Evolutionary conservation across 2,113 vertebrate genomes (phyloP).

Genomic region (Empidonax traillii): DNA sequence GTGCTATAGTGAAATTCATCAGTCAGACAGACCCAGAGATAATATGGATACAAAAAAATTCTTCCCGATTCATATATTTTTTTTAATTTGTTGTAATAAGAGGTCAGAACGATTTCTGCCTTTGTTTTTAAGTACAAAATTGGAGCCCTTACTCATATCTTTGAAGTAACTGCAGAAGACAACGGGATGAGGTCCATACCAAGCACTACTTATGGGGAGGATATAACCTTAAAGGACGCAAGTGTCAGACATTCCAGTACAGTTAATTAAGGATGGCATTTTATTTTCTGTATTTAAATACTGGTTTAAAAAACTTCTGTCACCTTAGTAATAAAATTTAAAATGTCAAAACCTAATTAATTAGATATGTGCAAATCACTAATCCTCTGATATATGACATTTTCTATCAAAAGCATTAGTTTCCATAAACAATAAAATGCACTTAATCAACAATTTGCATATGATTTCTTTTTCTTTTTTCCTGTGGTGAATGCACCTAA

Average conservation of each 20-base stretch:
- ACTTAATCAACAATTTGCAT: neutral
- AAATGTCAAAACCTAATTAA: conserved; percentile 41
- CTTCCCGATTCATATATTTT: neutral
- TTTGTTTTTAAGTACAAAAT: neutral
- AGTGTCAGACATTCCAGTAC: neutral
- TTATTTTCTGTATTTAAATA: neutral
- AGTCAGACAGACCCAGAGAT: neutral
- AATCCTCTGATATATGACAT: neutral
- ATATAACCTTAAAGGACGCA: neutral
- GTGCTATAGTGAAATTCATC: neutral
- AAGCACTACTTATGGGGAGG: neutral
- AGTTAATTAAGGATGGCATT: neutral
- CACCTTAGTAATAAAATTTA: conserved; percentile 1
- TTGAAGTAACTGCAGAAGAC: accelerated
- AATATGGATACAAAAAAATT: neutral
- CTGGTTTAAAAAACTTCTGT: neutral
- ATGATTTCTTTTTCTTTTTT: neutral
- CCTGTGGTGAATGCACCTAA: neutral
- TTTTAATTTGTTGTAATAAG: neutral
- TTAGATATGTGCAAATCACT: neutral
- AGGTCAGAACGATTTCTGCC: neutral
- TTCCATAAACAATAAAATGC: neutral
- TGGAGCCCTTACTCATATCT: neutral
- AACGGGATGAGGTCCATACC: neutral
- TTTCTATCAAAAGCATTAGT: neutral